Evolutionary conservation across 1,140 invertebrate genomes (phyloP).

Genomic region (Hyphantria cunea): DNA sequence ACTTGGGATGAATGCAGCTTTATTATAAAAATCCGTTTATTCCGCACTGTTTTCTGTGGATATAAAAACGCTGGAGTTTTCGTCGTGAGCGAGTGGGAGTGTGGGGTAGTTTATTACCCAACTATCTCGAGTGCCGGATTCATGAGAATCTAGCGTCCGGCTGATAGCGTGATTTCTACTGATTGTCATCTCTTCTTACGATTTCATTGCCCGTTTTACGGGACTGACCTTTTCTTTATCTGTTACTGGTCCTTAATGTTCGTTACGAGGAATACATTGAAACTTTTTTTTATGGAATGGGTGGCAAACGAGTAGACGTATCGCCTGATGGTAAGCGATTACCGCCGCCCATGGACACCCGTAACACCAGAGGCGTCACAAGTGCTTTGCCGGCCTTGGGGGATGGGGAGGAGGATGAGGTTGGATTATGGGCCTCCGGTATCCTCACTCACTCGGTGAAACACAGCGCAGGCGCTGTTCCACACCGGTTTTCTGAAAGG

Average conservation of each 20-base stretch:
- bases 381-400: too few relatives aligned
- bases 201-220: slow-evolving; percentile 15
- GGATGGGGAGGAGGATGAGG: too few relatives aligned
- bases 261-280: not conserved
- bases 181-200: slow-evolving; percentile 26
- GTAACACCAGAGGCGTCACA: too few relatives aligned
- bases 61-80: slow-evolving; percentile 8
- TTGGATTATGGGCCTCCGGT: too few relatives aligned
- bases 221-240: slow-evolving; percentile 21
- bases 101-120: slow-evolving; percentile 11
- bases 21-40: slow-evolving; percentile 18
- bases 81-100: not conserved
- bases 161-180: slow-evolving; percentile 9
- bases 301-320: too few relatives aligned
- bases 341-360: too few relatives aligned
- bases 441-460: too few relatives aligned
- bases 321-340: too few relatives aligned
- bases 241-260: not conserved
- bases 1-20: not conserved
- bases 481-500: too few relatives aligned
- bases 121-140: not conserved
- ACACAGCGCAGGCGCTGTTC: too few relatives aligned
- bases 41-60: slow-evolving; percentile 2
- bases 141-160: slow-evolving; percentile 10
- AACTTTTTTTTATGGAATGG: too few relatives aligned